phyloP scores from a whole-genome alignment of 2,888 invertebrate species.

The Orchesella flavescens region DNA sequence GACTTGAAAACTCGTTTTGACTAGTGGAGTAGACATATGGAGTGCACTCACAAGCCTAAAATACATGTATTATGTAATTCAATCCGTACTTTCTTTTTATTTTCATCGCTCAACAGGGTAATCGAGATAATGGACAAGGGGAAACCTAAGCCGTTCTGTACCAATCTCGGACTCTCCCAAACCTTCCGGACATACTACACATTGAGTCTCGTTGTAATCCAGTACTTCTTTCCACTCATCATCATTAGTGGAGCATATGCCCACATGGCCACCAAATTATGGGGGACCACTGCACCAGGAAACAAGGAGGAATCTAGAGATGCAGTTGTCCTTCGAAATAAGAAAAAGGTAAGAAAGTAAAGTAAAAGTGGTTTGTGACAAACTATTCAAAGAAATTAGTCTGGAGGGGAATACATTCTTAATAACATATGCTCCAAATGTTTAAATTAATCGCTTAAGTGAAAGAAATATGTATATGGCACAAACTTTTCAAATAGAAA shows the following conservation, averaged over 20 bases:
- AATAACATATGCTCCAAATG: too few relatives aligned
- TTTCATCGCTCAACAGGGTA: constrained; percentile 53
- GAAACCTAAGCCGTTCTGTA: constrained; percentile 73
- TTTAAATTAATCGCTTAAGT: too few relatives aligned
- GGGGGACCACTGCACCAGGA: constrained; percentile 77
- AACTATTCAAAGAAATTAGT: too few relatives aligned
- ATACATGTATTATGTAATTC: too few relatives aligned
- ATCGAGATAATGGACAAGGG: constrained; percentile 66
- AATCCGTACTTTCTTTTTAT: neutral
- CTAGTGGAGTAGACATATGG: too few relatives aligned
- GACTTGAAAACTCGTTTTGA: too few relatives aligned
- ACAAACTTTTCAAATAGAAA: too few relatives aligned
- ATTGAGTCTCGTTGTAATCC: constrained; percentile 74
- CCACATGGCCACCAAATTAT: constrained; percentile 58
- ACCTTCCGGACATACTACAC: constrained; percentile 71
- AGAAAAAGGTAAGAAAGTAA: constrained; percentile 82
- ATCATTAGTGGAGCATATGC: constrained; percentile 88
- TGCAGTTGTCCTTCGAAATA: constrained; percentile 86
- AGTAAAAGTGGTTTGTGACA: neutral
- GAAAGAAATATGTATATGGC: too few relatives aligned
- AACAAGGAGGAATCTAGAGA: constrained; percentile 86
- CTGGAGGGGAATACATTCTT: too few relatives aligned
- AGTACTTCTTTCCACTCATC: constrained; percentile 85
- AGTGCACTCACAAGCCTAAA: too few relatives aligned
- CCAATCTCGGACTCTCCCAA: constrained; percentile 73